These are phyloP conservation scores for Probosciger aterrimus DNA, from an alignment of 2,113 vertebrate species.

Conservation along the genomic window DNA sequence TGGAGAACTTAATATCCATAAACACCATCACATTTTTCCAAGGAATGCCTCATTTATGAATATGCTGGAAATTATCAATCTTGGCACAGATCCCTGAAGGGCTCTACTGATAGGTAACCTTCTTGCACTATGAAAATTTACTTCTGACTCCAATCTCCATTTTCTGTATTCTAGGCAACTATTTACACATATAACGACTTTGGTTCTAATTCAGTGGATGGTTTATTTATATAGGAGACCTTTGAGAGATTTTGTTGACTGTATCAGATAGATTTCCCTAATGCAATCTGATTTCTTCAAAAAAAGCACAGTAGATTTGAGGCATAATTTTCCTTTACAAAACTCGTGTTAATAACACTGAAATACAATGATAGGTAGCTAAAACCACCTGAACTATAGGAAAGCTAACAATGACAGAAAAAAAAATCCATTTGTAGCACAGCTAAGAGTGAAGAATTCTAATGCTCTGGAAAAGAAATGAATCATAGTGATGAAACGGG, in stretches of 20 bases:
- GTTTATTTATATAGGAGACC: not conserved
- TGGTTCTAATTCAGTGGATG: not conserved
- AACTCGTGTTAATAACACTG: not conserved
- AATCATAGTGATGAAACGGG: conserved; percentile 45
- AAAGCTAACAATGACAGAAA: not conserved
- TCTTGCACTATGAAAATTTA: not conserved
- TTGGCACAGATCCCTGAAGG: not conserved
- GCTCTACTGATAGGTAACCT: not conserved
- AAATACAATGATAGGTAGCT: not conserved
- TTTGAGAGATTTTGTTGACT: not conserved
- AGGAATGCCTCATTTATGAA: not conserved
- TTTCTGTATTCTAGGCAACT: not conserved
- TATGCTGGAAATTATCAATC: not conserved
- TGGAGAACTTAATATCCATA: not conserved
- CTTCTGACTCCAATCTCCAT: not conserved
- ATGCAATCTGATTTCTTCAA: not conserved
- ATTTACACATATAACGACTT: not conserved
- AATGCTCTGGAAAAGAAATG: conserved; percentile 46
- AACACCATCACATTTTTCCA: not conserved
- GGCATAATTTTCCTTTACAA: not conserved
- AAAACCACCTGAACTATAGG: not conserved
- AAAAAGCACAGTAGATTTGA: not conserved
- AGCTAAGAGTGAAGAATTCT: conserved; percentile 6
- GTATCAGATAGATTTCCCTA: not conserved
- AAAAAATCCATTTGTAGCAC: not conserved